phyloP scores from a whole-genome alignment of 2,113 vertebrate genomes.

The Actenoides hombroni region DNA sequence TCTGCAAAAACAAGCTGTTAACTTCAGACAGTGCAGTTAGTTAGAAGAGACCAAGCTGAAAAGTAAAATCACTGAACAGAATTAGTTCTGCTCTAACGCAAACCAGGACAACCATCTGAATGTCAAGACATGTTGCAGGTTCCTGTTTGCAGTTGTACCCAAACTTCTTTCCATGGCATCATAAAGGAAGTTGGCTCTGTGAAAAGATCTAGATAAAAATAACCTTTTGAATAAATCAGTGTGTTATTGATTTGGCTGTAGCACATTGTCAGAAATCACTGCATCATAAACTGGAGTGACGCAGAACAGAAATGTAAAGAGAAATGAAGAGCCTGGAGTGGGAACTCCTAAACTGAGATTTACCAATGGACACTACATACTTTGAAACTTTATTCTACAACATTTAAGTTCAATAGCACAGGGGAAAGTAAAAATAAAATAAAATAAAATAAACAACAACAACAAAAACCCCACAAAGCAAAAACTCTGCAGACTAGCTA shows the following conservation, averaged over 20 bases:
- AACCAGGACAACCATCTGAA: not conserved
- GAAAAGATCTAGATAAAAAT: not conserved
- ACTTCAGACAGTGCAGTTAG: not conserved
- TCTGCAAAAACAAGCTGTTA: not conserved
- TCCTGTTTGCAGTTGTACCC: not conserved
- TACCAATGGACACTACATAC: not conserved
- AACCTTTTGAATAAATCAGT: not conserved
- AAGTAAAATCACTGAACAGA: not conserved
- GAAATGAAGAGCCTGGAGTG: not conserved
- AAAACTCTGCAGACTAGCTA: not conserved
- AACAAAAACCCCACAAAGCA: not conserved
- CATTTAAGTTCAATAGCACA: not conserved
- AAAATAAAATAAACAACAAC: not conserved
- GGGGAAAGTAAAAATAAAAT: not conserved
- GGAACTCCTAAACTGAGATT: not conserved
- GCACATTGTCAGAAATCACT: not conserved
- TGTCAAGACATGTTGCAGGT: not conserved
- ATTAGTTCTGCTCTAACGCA: not conserved
- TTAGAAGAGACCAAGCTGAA: not conserved
- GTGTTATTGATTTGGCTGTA: not conserved
- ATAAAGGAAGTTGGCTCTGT: not conserved
- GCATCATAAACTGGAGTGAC: not conserved
- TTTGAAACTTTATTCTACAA: not conserved
- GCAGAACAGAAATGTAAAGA: not conserved
- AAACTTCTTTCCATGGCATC: not conserved